These are phyloP conservation scores for Orchesella flavescens DNA, from an alignment of 2,888 invertebrate species.

Conservation along the genomic window DNA sequence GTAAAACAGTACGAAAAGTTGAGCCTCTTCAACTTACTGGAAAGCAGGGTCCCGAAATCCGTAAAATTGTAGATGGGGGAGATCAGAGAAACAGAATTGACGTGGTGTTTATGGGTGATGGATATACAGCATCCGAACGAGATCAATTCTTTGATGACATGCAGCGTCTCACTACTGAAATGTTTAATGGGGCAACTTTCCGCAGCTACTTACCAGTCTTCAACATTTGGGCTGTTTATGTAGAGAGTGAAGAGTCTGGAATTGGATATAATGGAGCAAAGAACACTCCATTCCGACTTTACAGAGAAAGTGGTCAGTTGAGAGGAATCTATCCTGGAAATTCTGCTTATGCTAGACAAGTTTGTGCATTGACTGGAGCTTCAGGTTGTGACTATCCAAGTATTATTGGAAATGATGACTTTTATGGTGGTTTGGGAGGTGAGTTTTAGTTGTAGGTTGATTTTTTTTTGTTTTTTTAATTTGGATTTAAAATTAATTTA, in stretches of 20 bases:
- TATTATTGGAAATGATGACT: conserved; percentile 68
- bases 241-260: conserved; percentile 63
- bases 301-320: conserved; percentile 54
- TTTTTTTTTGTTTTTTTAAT: no score
- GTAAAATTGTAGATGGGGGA: conserved; percentile 63
- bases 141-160: conserved; percentile 63
- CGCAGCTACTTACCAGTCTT: conserved; percentile 66
- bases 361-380: conserved; percentile 59
- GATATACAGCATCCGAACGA: conserved; percentile 56
- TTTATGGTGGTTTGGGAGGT: conserved; percentile 69
- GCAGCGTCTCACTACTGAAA: conserved; percentile 57
- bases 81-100: conserved; percentile 64
- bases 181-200: conserved; percentile 69
- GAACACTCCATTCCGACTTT: conserved; percentile 59
- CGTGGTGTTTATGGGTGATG: conserved; percentile 70
- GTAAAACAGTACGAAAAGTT: neutral
- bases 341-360: conserved; percentile 54
- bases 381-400: conserved; percentile 68
- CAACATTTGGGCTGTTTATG: conserved; percentile 70
- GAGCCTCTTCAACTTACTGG: neutral
- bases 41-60: conserved; percentile 40
- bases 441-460: no score
- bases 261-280: conserved; percentile 66
- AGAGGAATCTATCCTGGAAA: conserved; percentile 67
- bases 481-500: no score